phyloP scores from a whole-genome alignment of 2,113 vertebrate species.

The Ia io region DNA sequence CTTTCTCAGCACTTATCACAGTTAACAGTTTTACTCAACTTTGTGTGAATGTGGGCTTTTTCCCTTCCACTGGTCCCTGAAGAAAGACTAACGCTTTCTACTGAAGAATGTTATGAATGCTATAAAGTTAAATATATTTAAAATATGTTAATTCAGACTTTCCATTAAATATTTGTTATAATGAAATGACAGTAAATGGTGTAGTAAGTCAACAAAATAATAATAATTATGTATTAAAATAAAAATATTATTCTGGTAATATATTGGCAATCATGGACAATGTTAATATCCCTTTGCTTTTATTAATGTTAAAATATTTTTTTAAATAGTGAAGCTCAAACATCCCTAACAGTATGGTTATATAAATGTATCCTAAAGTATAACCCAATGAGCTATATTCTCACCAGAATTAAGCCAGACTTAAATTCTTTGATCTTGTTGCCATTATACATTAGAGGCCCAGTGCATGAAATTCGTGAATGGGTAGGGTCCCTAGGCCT shows the following conservation, averaged over 20 bases:
- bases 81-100: neutral
- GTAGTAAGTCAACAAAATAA: neutral
- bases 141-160: slow-evolving; percentile 21
- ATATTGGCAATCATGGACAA: neutral
- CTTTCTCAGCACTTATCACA: neutral
- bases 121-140: neutral
- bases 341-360: neutral
- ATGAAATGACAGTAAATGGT: neutral
- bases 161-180: slow-evolving; percentile 16
- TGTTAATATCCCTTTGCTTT: neutral
- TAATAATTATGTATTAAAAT: neutral
- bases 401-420: neutral
- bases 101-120: neutral
- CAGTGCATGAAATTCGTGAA: too few species aligned
- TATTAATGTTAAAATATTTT: neutral
- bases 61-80: neutral
- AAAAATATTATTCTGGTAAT: slow-evolving; percentile 12
- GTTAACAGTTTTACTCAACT: neutral
- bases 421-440: neutral
- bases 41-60: neutral
- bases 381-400: neutral
- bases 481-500: too few species aligned
- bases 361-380: neutral
- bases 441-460: neutral
- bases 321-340: neutral